Evolutionary conservation across 2,888 invertebrate species (phyloP).

Genomic region (Linnaemya vulpina): DNA sequence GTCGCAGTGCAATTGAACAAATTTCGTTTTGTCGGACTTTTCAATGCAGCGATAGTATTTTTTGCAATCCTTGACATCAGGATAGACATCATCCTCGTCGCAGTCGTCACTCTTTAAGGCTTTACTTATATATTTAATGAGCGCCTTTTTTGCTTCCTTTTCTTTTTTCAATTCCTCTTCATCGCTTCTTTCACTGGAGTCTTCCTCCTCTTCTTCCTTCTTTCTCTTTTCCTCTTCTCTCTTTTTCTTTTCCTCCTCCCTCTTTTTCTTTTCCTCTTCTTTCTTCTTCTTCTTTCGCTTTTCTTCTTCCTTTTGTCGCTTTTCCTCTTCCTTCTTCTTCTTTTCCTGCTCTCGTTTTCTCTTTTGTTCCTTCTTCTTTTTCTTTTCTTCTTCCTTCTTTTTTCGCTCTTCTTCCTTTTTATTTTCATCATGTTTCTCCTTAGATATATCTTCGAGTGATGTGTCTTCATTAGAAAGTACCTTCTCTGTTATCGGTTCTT

Average conservation of each 20-base stretch:
- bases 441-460: conserved; percentile 69
- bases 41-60: conserved; percentile 78
- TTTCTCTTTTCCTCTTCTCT: conserved; percentile 49
- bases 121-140: conserved; percentile 76
- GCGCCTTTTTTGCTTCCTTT: conserved; percentile 69
- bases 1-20: conserved; percentile 76
- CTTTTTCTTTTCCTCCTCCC: conserved; percentile 68
- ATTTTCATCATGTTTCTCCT: conserved; percentile 15
- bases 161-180: conserved; percentile 69
- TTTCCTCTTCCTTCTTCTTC: conserved; percentile 19
- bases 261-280: conserved; percentile 21
- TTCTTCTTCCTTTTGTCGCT: conserved; percentile 30
- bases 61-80: conserved; percentile 77
- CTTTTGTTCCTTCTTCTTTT: conserved; percentile 42
- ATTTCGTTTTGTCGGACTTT: conserved; percentile 74
- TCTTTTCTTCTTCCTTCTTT: conserved; percentile 4
- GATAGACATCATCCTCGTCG: conserved; percentile 76
- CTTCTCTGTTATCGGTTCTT: conserved; percentile 59
- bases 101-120: conserved; percentile 76
- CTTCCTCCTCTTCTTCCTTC: conserved; percentile 35
- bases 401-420: conserved; percentile 37
- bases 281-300: conserved; percentile 35
- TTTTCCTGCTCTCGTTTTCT: not conserved
- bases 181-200: conserved; percentile 42
- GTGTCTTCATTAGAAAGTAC: conserved; percentile 54